These are phyloP conservation scores for Operophtera brumata DNA, from an alignment of 2,888 invertebrate species.

Conservation along the genomic window DNA sequence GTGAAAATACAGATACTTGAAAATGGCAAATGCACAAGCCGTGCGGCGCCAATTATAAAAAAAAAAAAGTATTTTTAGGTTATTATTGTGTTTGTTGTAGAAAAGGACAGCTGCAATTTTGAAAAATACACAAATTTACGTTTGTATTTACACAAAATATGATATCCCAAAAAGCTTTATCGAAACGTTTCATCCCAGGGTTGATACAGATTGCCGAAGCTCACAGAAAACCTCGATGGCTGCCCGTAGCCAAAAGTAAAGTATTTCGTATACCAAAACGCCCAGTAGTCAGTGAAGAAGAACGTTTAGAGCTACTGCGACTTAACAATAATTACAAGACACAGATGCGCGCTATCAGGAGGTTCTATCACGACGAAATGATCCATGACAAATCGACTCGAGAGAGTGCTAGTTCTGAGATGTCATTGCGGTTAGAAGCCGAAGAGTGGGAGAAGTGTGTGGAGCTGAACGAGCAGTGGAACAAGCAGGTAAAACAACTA, in stretches of 20 bases:
- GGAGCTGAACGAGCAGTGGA: conserved; percentile 86
- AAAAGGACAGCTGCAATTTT: too few relatives aligned
- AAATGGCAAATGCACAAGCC: too few relatives aligned
- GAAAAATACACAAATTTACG: neutral
- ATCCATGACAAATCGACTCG: conserved; percentile 72
- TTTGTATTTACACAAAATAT: conserved; percentile 22
- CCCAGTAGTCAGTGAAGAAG: conserved; percentile 81
- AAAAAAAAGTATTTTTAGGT: too few relatives aligned
- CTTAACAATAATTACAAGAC: conserved; percentile 87
- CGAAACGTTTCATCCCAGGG: conserved; percentile 60
- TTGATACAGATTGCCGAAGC: conserved; percentile 61
- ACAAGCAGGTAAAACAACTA: conserved; percentile 60
- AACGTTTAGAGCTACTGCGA: conserved; percentile 83
- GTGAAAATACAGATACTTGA: too few relatives aligned
- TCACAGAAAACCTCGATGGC: conserved; percentile 88
- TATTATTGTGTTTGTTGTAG: too few relatives aligned
- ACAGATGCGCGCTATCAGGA: conserved; percentile 78
- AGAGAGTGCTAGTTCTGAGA: conserved; percentile 77
- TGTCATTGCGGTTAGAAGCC: conserved; percentile 79
- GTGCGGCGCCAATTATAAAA: too few relatives aligned
- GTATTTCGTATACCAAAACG: conserved; percentile 85
- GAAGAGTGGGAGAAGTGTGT: conserved; percentile 83
- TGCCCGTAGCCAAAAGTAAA: conserved; percentile 90
- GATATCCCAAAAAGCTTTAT: conserved; percentile 46
- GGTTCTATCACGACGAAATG: conserved; percentile 78